Percentiles rank a stretch among this genome's conserved stretches.
These are phyloP conservation scores for Leucoraja erinaceus DNA, from an alignment of 2,113 vertebrate genomes.

Conservation along the genomic window DNA sequence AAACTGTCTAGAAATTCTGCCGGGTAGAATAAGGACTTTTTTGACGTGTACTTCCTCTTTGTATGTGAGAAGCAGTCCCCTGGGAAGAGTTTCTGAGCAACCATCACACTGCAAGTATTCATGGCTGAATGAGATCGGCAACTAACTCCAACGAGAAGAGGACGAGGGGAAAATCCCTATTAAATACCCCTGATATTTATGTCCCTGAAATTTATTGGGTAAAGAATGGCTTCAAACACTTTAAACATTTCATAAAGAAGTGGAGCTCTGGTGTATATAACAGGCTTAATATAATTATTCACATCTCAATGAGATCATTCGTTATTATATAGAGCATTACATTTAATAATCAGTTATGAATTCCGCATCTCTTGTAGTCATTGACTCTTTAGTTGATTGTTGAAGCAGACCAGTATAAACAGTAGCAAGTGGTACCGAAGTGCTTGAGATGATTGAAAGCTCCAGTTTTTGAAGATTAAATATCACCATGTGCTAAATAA, in stretches of 20 bases:
- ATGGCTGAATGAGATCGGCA: not conserved
- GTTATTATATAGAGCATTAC: not conserved
- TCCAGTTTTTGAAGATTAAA: too few relatives aligned
- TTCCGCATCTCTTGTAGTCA: not conserved
- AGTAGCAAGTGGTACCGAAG: too few relatives aligned
- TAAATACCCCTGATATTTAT: not conserved
- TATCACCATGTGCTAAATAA: too few relatives aligned
- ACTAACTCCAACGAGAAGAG: not conserved
- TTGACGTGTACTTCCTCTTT: not conserved
- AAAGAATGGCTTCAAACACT: not conserved
- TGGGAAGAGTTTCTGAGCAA: conserved; percentile 8
- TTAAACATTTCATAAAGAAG: not conserved
- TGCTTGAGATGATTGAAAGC: too few relatives aligned
- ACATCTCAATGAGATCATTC: not conserved
- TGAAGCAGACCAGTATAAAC: not conserved
- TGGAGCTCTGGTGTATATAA: not conserved
- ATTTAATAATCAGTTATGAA: not conserved
- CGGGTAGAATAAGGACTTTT: not conserved
- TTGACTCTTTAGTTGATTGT: not conserved
- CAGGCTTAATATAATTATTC: not conserved
- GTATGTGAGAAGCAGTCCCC: not conserved
- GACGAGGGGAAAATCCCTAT: not conserved
- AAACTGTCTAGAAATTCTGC: not conserved
- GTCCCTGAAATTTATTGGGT: not conserved
- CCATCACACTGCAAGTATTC: not conserved